Conservation (phyloP, 2,888 invertebrate genomes). For the Allacma fusca region DNA sequence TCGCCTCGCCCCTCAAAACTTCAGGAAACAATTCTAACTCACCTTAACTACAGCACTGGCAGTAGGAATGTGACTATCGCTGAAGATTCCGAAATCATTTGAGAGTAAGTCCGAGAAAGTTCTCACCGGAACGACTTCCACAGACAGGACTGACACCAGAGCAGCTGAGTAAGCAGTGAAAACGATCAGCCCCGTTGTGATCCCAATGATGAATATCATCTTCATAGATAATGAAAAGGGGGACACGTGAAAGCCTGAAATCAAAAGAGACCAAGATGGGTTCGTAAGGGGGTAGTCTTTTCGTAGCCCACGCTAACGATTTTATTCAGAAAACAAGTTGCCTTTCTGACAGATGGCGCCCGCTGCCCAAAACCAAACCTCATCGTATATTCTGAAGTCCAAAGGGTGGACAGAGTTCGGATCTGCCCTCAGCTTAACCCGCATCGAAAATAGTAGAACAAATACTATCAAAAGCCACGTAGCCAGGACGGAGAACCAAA, state of each 20-base stretch:
- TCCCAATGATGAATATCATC: slow-evolving; percentile 54
- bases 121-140: slow-evolving; percentile 52
- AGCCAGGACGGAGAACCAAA: slow-evolving; percentile 39
- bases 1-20: too few relatives aligned
- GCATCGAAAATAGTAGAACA: not conserved
- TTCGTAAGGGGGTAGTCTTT: too few relatives aligned
- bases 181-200: slow-evolving; percentile 49
- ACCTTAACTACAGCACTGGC: slow-evolving; percentile 46
- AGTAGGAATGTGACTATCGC: slow-evolving; percentile 50
- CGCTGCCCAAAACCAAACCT: slow-evolving; percentile 50
- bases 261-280: too few relatives aligned
- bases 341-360: slow-evolving; percentile 56
- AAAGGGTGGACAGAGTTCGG: not conserved
- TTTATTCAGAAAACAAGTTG: slow-evolving; percentile 13
- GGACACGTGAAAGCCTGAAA: slow-evolving; percentile 56
- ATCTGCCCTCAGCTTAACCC: not conserved
- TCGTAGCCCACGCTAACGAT: too few relatives aligned
- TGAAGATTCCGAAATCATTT: slow-evolving; percentile 48
- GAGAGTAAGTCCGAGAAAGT: slow-evolving; percentile 44
- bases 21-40: too few relatives aligned
- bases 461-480: slow-evolving; percentile 13
- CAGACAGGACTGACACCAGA: slow-evolving; percentile 53
- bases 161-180: slow-evolving; percentile 55
- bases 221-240: slow-evolving; percentile 52
- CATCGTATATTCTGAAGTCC: slow-evolving; percentile 30